These are phyloP conservation scores for Ligdia adustata DNA, from an alignment of 2,888 invertebrate species.

Conservation along the genomic window DNA sequence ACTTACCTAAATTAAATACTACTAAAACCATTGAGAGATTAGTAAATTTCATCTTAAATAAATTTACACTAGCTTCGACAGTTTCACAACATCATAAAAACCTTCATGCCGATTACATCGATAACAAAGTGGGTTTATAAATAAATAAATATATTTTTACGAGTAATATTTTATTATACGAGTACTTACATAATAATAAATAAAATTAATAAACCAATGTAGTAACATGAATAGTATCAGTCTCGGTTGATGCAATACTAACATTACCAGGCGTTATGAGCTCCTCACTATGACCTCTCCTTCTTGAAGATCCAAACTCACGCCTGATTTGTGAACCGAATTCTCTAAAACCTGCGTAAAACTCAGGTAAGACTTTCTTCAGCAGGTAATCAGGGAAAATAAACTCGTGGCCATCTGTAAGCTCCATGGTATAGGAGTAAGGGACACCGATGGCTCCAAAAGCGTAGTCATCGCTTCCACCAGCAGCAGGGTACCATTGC, in stretches of 20 bases:
- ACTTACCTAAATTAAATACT: no score
- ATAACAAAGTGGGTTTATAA: conserved; percentile 11
- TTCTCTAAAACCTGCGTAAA: conserved; percentile 67
- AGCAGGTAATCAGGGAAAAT: conserved; percentile 83
- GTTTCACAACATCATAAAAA: no score
- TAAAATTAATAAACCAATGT: neutral
- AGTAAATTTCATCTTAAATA: conserved; percentile 2
- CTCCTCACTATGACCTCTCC: neutral
- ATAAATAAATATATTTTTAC: conserved; percentile 7
- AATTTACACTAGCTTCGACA: no score
- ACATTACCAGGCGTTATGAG: neutral
- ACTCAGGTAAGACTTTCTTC: conserved; percentile 56
- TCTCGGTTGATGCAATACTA: neutral
- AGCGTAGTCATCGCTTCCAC: conserved; percentile 86
- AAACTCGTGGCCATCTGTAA: conserved; percentile 86
- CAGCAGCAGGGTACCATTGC: conserved; percentile 85
- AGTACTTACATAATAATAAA: neutral
- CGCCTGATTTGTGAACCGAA: conserved; percentile 58
- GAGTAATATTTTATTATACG: conserved; percentile 9
- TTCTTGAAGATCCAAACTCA: conserved; percentile 51
- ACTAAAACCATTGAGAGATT: conserved; percentile 4
- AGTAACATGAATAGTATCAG: neutral
- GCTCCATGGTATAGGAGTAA: conserved; percentile 85
- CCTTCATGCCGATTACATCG: neutral
- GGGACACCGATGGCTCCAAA: conserved; percentile 80